Evolutionary conservation across 2,797 vertebrate species (phyloP).

Genomic region (Megaceryle alcyon): DNA sequence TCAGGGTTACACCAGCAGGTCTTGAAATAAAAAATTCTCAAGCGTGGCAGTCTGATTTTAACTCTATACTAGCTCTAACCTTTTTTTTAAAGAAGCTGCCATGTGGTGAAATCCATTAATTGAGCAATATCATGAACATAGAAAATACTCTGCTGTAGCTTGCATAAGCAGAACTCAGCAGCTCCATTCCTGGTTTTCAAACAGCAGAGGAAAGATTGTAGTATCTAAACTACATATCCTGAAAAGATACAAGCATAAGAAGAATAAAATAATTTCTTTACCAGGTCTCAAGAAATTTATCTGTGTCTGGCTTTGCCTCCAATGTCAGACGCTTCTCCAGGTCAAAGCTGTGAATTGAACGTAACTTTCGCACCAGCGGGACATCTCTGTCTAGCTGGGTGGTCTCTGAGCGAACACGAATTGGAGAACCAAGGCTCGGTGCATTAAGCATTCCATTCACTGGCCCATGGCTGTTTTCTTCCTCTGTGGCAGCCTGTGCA

Average conservation of each 20-base stretch:
- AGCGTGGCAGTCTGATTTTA: not conserved
- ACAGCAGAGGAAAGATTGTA: not conserved
- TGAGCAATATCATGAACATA: not conserved
- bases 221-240: not conserved
- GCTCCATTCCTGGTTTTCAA: not conserved
- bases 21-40: not conserved
- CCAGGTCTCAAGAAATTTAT: conserved; percentile 91
- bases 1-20: not conserved
- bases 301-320: conserved; percentile 90
- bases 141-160: not conserved
- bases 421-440: conserved; percentile 89
- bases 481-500: conserved; percentile 86
- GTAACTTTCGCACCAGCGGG: conserved; percentile 90
- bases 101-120: not conserved
- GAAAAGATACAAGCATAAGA: not conserved
- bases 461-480: conserved; percentile 91
- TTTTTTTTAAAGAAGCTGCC: not conserved
- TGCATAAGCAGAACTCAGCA: not conserved
- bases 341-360: conserved; percentile 96
- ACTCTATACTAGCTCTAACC: not conserved
- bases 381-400: conserved; percentile 88
- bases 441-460: conserved; percentile 86
- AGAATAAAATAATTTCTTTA: conserved; percentile 72
- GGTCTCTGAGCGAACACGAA: conserved; percentile 88
- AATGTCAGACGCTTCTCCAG: conserved; percentile 89